These are phyloP conservation scores for Spinibarbus caldwelli DNA, from an alignment of 2,797 vertebrate genomes.

Conservation along the genomic window DNA sequence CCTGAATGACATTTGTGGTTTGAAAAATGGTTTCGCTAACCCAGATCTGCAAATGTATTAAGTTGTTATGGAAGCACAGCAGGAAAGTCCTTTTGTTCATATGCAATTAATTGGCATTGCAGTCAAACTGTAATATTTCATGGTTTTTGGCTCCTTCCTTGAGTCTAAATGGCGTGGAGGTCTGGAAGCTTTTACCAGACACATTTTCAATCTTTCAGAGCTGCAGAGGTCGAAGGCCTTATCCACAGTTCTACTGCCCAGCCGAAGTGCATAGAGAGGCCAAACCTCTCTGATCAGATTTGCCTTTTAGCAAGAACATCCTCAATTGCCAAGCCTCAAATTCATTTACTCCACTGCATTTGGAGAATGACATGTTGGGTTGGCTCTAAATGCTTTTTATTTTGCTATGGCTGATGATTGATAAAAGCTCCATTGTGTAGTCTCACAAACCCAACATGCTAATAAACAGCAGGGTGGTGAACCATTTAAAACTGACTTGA, in stretches of 20 bases:
- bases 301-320: conserved; percentile 7
- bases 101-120: conserved; percentile 66
- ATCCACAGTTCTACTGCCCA: conserved; percentile 9
- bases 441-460: neutral
- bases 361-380: conserved; percentile 5
- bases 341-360: conserved; percentile 14
- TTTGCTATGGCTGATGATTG: conserved; percentile 1
- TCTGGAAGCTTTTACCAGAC: conserved; percentile 77
- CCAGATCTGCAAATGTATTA: conserved; percentile 33
- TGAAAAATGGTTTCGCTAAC: conserved; percentile 13
- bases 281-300: conserved; percentile 18
- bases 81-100: conserved; percentile 16
- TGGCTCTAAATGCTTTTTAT: neutral
- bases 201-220: conserved; percentile 41
- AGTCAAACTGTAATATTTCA: conserved; percentile 71
- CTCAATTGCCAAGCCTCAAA: conserved; percentile 20
- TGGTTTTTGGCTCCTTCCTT: conserved; percentile 66
- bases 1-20: conserved; percentile 27
- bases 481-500: neutral
- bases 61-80: conserved; percentile 37
- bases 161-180: conserved; percentile 67
- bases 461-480: conserved; percentile 8
- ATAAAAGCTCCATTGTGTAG: neutral
- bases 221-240: neutral
- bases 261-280: neutral